A percentile compares a stretch with the other conserved stretches of the same genome.
Evolutionary conservation across 2,113 vertebrate genomes (phyloP).

Genomic region (Myotis lucifugus): DNA sequence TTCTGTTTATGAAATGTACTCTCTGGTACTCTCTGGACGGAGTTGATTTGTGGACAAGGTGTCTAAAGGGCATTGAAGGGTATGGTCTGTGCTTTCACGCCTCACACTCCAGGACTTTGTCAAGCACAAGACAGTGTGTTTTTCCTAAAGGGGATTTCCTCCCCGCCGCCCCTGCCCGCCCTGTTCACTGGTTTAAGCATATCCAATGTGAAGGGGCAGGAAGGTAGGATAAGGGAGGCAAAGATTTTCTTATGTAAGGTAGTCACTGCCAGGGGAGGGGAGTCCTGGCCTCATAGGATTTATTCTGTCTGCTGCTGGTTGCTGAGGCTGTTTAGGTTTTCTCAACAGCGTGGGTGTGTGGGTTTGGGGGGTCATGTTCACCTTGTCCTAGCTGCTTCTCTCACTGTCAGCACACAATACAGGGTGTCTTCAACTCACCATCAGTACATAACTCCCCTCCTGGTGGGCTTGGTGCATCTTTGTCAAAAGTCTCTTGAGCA

Average conservation of each 20-base stretch:
- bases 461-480: neutral
- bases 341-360: accelerated
- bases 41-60: neutral
- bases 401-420: neutral
- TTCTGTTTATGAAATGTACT: neutral
- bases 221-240: too few relatives aligned
- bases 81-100: accelerated
- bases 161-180: accelerated
- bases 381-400: neutral
- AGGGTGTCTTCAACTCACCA: neutral
- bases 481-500: accelerated
- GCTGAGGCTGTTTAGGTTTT: neutral
- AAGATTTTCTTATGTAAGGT: neutral
- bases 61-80: neutral
- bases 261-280: neutral
- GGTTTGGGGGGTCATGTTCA: neutral
- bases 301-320: neutral
- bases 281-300: accelerated
- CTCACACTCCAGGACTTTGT: neutral
- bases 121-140: accelerated
- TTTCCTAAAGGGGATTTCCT: neutral
- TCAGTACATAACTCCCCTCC: neutral
- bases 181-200: neutral
- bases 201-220: neutral
- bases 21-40: neutral